Conservation (phyloP, 1,140 invertebrate species). For the Aphidius ervi region DNA sequence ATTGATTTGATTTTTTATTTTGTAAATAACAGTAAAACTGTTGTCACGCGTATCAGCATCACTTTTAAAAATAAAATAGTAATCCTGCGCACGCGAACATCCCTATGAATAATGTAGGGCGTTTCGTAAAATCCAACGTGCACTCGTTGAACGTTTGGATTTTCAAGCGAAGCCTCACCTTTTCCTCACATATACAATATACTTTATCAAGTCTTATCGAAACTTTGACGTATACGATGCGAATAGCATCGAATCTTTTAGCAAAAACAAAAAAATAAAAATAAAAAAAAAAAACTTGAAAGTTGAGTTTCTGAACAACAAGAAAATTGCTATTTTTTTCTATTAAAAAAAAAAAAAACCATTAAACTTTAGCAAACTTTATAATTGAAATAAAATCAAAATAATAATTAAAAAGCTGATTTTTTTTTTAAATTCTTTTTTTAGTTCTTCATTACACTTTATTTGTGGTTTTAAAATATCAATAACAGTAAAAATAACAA, state of each 20-base stretch:
- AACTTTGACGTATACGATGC: slow-evolving; percentile 29
- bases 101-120: slow-evolving; percentile 47
- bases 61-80: slow-evolving; percentile 27
- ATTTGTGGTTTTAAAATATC: too few relatives aligned
- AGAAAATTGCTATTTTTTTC: too few relatives aligned
- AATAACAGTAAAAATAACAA: too few relatives aligned
- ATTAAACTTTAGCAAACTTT: too few relatives aligned
- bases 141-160: slow-evolving; percentile 28
- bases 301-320: too few relatives aligned
- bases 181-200: slow-evolving; percentile 22
- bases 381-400: too few relatives aligned
- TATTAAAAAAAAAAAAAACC: too few relatives aligned
- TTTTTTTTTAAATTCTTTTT: not conserved
- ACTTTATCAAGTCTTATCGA: slow-evolving; percentile 30
- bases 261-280: not conserved
- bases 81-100: slow-evolving; percentile 34
- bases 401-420: not conserved
- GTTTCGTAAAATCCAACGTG: slow-evolving; percentile 41
- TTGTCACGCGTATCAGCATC: not conserved
- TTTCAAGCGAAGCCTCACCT: slow-evolving; percentile 27
- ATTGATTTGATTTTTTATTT: slow-evolving; percentile 4
- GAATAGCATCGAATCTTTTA: slow-evolving; percentile 28
- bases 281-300: not conserved
- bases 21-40: not conserved
- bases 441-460: too few relatives aligned